Conservation (phyloP, 2,888 invertebrate genomes). For the Malthinus flaveolus region DNA sequence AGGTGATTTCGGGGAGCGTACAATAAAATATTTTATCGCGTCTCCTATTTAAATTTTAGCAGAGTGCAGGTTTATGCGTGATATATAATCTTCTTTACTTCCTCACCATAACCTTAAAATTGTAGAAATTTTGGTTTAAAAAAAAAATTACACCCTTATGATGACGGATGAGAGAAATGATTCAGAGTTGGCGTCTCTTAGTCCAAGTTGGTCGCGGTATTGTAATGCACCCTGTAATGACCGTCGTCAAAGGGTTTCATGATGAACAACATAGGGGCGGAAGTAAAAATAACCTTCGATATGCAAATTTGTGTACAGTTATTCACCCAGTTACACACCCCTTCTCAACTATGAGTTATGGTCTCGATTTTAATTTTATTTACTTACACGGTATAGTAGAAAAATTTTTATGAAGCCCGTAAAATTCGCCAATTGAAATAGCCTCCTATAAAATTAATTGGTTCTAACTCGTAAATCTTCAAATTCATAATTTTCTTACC, state of each 20-base stretch:
- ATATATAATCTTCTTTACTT: slow-evolving; percentile 36
- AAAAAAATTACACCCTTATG: slow-evolving; percentile 26
- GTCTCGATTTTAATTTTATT: slow-evolving; percentile 44
- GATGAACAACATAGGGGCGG: slow-evolving; percentile 54
- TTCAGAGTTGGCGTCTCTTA: slow-evolving; percentile 36
- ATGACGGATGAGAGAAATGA: slow-evolving; percentile 34
- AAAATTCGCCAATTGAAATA: slow-evolving; percentile 40
- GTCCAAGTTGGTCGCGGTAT: slow-evolving; percentile 32
- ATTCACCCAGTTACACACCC: slow-evolving; percentile 53
- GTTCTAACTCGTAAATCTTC: slow-evolving; percentile 49
- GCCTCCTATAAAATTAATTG: slow-evolving; percentile 51
- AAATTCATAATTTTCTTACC: slow-evolving; percentile 46
- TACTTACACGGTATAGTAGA: slow-evolving; percentile 24
- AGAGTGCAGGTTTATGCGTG: slow-evolving; percentile 36
- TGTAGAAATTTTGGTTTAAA: too few relatives aligned
- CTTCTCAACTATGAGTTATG: slow-evolving; percentile 32
- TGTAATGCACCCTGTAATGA: slow-evolving; percentile 47
- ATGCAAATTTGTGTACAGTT: slow-evolving; percentile 53
- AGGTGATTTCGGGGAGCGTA: slow-evolving; percentile 42
- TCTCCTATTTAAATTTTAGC: slow-evolving; percentile 40
- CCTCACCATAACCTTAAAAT: too few relatives aligned
- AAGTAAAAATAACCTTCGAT: slow-evolving; percentile 53
- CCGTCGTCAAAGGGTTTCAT: slow-evolving; percentile 50
- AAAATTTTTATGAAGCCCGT: slow-evolving; percentile 47
- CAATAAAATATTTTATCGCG: slow-evolving; percentile 46